Percentiles rank a stretch among this genome's conserved stretches.
Conservation (phyloP, 2,888 invertebrate genomes). For the Busseola fusca region DNA sequence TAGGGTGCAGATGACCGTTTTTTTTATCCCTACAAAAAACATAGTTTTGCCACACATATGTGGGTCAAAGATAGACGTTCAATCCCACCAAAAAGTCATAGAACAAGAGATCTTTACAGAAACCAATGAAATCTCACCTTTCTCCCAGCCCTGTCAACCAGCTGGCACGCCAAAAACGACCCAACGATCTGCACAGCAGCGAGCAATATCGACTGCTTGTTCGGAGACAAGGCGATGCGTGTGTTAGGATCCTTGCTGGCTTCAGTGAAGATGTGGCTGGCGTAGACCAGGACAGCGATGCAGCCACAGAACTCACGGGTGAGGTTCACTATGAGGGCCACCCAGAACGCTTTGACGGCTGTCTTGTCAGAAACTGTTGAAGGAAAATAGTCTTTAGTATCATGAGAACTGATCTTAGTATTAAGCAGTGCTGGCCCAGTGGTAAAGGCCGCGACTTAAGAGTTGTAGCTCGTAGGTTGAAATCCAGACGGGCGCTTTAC, state of each 20-base stretch:
- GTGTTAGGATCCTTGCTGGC: slow-evolving; percentile 74
- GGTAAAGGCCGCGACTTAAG: not conserved
- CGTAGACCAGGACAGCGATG: slow-evolving; percentile 84
- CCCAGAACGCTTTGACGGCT: slow-evolving; percentile 84
- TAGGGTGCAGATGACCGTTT: not conserved
- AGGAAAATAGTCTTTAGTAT: slow-evolving; percentile 18
- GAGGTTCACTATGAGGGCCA: slow-evolving; percentile 82
- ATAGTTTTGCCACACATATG: not conserved
- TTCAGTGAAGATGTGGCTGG: slow-evolving; percentile 83
- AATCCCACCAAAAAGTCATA: not conserved
- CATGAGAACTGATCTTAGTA: not conserved
- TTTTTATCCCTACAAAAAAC: not conserved
- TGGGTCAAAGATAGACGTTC: not conserved
- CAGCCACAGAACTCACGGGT: slow-evolving; percentile 85
- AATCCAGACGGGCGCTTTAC: not conserved
- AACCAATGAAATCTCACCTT: slow-evolving; percentile 73
- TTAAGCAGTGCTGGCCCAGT: not conserved
- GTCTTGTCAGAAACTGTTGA: slow-evolving; percentile 79
- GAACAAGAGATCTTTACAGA: not conserved
- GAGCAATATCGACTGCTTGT: slow-evolving; percentile 83
- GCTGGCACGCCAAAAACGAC: slow-evolving; percentile 84
- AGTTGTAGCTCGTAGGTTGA: not conserved
- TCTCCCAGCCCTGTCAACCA: slow-evolving; percentile 81
- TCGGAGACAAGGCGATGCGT: slow-evolving; percentile 79
- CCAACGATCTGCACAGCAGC: slow-evolving; percentile 84